phyloP scores from a whole-genome alignment of 2,888 invertebrate genomes.

The Pediacus dermestoides region DNA sequence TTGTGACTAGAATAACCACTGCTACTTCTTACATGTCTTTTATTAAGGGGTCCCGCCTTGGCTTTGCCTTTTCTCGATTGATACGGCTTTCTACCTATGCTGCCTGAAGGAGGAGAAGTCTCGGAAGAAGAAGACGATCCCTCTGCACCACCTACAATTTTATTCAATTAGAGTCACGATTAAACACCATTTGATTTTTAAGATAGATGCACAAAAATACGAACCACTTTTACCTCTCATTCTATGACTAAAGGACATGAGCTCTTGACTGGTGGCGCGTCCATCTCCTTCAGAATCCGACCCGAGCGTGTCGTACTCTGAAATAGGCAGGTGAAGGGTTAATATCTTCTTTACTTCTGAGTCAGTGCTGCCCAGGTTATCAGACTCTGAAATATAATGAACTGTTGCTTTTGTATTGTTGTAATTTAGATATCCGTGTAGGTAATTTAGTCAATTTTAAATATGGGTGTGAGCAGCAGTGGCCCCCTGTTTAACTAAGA shows the following conservation, averaged over 20 bases:
- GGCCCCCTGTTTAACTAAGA: too few species aligned
- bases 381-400: constrained; percentile 69
- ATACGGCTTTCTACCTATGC: constrained; percentile 62
- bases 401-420: constrained; percentile 23
- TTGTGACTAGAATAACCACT: constrained; percentile 81
- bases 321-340: constrained; percentile 89
- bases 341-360: constrained; percentile 91
- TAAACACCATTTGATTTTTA: constrained; percentile 1
- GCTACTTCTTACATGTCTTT: constrained; percentile 72
- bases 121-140: constrained; percentile 78
- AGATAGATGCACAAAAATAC: neutral
- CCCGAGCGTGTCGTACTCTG: constrained; percentile 84
- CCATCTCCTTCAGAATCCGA: constrained; percentile 78
- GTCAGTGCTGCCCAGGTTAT: constrained; percentile 93
- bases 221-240: constrained; percentile 48
- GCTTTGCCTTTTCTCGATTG: constrained; percentile 64
- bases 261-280: constrained; percentile 59
- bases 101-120: constrained; percentile 62
- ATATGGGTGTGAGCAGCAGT: constrained; percentile 37
- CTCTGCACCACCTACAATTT: constrained; percentile 62
- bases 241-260: constrained; percentile 54
- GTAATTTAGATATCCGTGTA: too few species aligned
- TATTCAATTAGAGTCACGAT: too few species aligned
- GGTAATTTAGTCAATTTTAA: constrained; percentile 8
- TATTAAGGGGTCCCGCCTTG: constrained; percentile 56